phyloP scores from a whole-genome alignment of 2,797 vertebrate species.

The Cichlasoma orientale region DNA sequence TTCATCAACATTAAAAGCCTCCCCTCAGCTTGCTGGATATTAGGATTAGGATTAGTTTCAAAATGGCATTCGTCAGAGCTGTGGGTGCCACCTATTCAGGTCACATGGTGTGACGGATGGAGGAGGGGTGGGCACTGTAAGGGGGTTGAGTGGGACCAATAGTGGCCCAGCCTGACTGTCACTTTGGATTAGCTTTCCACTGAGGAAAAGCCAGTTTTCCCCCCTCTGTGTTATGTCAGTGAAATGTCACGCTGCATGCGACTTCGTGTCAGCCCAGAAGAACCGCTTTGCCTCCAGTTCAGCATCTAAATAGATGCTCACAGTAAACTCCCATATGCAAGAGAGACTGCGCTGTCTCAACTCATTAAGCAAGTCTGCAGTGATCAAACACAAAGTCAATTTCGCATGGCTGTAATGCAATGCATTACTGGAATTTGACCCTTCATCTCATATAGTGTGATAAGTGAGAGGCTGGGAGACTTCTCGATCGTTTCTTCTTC shows the following conservation, averaged over 20 bases:
- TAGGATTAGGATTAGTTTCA: conserved; percentile 60
- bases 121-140: conserved; percentile 23
- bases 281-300: conserved; percentile 71
- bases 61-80: conserved; percentile 60
- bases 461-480: conserved; percentile 27
- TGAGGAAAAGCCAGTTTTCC: conserved; percentile 51
- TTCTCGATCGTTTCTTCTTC: conserved; percentile 18
- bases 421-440: conserved; percentile 47
- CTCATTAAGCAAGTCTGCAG: conserved; percentile 46
- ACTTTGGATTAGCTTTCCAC: conserved; percentile 76
- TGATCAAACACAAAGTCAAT: conserved; percentile 50
- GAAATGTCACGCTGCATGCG: conserved; percentile 73
- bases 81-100: conserved; percentile 70
- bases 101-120: conserved; percentile 70
- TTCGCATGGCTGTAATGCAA: conserved; percentile 49
- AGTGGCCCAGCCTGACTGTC: conserved; percentile 78
- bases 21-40: conserved; percentile 36
- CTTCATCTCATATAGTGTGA: conserved; percentile 35
- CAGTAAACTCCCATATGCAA: conserved; percentile 54
- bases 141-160: conserved; percentile 37
- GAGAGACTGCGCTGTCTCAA: conserved; percentile 37
- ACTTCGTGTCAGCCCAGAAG: conserved; percentile 63
- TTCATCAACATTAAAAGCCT: conserved; percentile 37
- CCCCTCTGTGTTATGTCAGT: conserved; percentile 61
- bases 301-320: conserved; percentile 61